Percentiles rank a stretch among this genome's conserved stretches.
Evolutionary conservation across 2,888 invertebrate genomes (phyloP).

Genomic region (Beris chalybata): DNA sequence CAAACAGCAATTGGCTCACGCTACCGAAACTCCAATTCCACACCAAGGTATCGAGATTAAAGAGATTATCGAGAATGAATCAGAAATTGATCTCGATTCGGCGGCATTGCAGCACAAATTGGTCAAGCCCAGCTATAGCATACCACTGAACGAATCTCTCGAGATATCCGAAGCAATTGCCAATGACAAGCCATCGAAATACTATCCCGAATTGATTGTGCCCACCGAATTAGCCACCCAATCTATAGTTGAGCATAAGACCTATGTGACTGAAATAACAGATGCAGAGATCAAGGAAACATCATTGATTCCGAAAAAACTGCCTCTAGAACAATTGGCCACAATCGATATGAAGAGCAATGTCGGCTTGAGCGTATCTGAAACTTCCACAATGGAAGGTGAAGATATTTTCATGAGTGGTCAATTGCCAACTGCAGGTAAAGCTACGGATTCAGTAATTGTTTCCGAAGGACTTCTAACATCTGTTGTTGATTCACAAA

Average conservation of each 20-base stretch:
- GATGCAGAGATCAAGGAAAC: constrained; percentile 72
- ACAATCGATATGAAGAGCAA: constrained; percentile 62
- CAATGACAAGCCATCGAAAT: constrained; percentile 74
- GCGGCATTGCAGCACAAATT: constrained; percentile 56
- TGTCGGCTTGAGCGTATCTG: constrained; percentile 63
- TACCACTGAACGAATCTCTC: constrained; percentile 66
- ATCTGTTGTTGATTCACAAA: constrained; percentile 65
- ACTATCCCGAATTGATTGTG: constrained; percentile 76
- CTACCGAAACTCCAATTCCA: constrained; percentile 62
- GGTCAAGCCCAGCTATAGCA: constrained; percentile 64
- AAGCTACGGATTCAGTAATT: constrained; percentile 55
- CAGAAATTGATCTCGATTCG: constrained; percentile 61
- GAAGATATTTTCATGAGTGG: constrained; percentile 41
- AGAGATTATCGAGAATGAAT: constrained; percentile 65
- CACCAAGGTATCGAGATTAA: constrained; percentile 67
- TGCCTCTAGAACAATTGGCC: constrained; percentile 64
- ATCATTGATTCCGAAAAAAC: constrained; percentile 60
- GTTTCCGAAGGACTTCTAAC: constrained; percentile 63
- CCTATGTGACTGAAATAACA: constrained; percentile 66
- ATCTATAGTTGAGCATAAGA: constrained; percentile 67
- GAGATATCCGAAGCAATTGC: constrained; percentile 69
- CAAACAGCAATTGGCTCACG: constrained; percentile 57
- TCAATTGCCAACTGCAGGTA: constrained; percentile 31
- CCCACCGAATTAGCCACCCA: constrained; percentile 75
- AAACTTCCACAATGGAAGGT: constrained; percentile 49